Conservation (phyloP, 2,888 invertebrate genomes). For the Diplolepis rosae region DNA sequence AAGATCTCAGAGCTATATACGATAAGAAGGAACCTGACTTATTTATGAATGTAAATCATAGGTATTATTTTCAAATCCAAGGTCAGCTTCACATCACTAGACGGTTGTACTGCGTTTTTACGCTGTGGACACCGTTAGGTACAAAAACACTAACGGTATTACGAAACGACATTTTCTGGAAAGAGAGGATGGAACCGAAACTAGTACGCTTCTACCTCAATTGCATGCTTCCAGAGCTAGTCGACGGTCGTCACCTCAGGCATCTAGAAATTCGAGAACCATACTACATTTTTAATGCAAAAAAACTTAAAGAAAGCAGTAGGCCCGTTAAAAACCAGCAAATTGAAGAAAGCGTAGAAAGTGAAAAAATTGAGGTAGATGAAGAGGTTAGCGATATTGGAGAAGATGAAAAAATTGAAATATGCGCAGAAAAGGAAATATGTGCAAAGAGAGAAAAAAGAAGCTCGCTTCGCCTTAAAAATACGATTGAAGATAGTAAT, state of each 20-base stretch:
- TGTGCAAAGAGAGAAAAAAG: not conserved
- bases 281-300: too few species aligned
- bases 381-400: not conserved
- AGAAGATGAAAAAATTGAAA: not conserved
- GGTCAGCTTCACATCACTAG: constrained; percentile 49
- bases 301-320: too few species aligned
- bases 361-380: not conserved
- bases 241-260: constrained; percentile 38
- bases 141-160: constrained; percentile 35
- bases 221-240: constrained; percentile 45
- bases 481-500: too few species aligned
- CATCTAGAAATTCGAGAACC: constrained; percentile 47
- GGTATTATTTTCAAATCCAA: constrained; percentile 50
- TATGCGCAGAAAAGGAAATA: not conserved
- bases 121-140: constrained; percentile 43
- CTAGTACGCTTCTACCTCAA: constrained; percentile 42
- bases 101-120: constrained; percentile 42
- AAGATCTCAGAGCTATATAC: not conserved
- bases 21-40: not conserved
- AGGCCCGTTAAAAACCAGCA: too few species aligned
- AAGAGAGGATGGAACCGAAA: constrained; percentile 40
- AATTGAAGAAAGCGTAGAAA: not conserved
- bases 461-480: too few species aligned
- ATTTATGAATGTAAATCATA: constrained; percentile 39
- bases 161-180: constrained; percentile 46